Evolutionary conservation across 2,888 invertebrate species (phyloP).

Genomic region (Pseudococcus jackbeardsleyi): DNA sequence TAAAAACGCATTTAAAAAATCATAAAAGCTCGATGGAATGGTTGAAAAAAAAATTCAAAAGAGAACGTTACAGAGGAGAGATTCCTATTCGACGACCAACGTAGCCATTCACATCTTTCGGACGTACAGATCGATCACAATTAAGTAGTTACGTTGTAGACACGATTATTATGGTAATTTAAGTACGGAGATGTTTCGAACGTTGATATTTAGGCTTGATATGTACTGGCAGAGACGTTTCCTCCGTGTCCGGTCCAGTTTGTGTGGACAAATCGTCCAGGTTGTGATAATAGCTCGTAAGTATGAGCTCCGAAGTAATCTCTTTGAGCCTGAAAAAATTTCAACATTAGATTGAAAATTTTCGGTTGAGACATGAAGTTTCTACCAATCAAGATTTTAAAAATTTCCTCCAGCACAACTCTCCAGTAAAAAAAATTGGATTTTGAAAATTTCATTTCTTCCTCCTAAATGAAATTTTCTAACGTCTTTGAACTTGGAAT

Average conservation of each 20-base stretch:
- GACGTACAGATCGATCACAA: not conserved
- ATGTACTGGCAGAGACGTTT: constrained; percentile 93
- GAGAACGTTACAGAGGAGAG: not conserved
- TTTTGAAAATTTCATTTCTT: no score
- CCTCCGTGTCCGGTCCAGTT: constrained; percentile 99
- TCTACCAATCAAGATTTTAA: no score
- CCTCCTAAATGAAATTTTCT: no score
- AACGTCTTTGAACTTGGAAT: no score
- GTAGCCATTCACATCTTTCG: not conserved
- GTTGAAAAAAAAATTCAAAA: constrained; percentile 18
- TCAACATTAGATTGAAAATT: not conserved
- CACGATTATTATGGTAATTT: not conserved
- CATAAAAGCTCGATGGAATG: constrained; percentile 49
- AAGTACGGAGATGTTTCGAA: not conserved
- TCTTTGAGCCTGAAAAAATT: constrained; percentile 82
- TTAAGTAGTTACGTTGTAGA: not conserved
- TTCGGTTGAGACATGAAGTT: no score
- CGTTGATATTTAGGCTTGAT: constrained; percentile 76
- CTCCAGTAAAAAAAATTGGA: no score
- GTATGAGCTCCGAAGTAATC: constrained; percentile 99
- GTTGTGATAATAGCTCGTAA: constrained; percentile 88
- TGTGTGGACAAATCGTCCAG: constrained; percentile 93
- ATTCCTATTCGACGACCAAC: constrained; percentile 4
- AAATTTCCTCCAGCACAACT: no score
- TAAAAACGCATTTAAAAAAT: not conserved